Percentiles rank a stretch among this genome's conserved stretches.
Conservation (phyloP, 2,888 invertebrate genomes). For the Heliconius sara region DNA sequence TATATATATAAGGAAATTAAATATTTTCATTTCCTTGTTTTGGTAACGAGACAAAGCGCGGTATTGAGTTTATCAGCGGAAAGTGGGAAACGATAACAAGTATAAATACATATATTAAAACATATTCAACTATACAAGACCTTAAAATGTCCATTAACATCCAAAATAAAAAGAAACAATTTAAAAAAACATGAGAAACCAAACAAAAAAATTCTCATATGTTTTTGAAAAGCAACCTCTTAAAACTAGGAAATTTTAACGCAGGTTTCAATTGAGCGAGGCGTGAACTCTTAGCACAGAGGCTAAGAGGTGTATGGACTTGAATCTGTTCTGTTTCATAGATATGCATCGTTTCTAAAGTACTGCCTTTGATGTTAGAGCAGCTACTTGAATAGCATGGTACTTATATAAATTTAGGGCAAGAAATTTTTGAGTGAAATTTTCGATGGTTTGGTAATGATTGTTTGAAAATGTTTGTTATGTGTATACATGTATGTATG, state of each 20-base stretch:
- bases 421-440: conserved; percentile 28
- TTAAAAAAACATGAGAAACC: no score
- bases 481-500: not conserved
- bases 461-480: not conserved
- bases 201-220: not conserved
- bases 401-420: conserved; percentile 53
- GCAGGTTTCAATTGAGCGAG: conserved; percentile 35
- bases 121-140: not conserved
- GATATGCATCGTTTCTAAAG: conserved; percentile 56
- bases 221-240: conserved; percentile 20
- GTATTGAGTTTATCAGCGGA: no score
- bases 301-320: conserved; percentile 39
- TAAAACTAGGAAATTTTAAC: conserved; percentile 26
- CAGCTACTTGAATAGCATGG: conserved; percentile 67
- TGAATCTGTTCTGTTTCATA: conserved; percentile 47
- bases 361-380: conserved; percentile 68
- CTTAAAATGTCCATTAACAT: not conserved
- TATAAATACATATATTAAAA: no score
- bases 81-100: no score
- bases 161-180: not conserved
- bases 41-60: no score
- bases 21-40: no score
- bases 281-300: conserved; percentile 39
- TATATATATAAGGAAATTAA: no score
- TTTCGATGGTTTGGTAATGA: conserved; percentile 24